These are phyloP conservation scores for Orthonyx spaldingii DNA, from an alignment of 2,113 vertebrate genomes.

Conservation along the genomic window DNA sequence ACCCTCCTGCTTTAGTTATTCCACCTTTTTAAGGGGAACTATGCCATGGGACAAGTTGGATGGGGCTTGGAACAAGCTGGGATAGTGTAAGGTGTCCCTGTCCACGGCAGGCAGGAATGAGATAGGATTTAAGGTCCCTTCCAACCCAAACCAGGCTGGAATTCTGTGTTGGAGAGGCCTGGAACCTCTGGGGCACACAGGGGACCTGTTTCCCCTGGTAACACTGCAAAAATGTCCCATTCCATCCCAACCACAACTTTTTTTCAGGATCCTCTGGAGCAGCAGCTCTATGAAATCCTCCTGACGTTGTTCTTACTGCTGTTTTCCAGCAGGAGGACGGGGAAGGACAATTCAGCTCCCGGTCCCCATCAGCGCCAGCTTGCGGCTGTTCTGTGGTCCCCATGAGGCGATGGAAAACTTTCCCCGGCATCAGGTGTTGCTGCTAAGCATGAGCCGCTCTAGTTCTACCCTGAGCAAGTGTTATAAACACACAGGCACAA, in stretches of 20 bases:
- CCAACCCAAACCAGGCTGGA: not conserved
- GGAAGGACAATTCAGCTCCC: not conserved
- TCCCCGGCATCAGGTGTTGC: constrained; percentile 57
- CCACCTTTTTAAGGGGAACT: not conserved
- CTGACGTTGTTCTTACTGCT: fast-evolving
- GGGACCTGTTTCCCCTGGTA: not conserved
- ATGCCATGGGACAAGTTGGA: fast-evolving
- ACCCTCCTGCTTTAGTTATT: not conserved
- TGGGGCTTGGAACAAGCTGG: not conserved
- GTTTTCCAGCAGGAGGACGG: not conserved
- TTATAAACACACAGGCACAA: constrained; percentile 71
- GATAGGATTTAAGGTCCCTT: not conserved
- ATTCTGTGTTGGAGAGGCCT: fast-evolving
- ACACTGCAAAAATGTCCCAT: not conserved
- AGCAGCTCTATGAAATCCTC: not conserved
- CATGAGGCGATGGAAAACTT: constrained; percentile 66
- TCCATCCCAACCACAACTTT: not conserved
- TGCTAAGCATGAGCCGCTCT: constrained; percentile 42
- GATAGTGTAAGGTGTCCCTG: not conserved
- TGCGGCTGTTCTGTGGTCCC: not conserved
- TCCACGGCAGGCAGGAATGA: not conserved
- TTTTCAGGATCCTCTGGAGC: not conserved
- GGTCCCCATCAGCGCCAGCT: not conserved
- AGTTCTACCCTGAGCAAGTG: constrained; percentile 56
- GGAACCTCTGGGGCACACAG: fast-evolving